Evolutionary conservation across 2,797 vertebrate genomes (phyloP), one percentile per base, ranked within the genome.

Genomic region (Kryptolebias ocellatus): DNA sequence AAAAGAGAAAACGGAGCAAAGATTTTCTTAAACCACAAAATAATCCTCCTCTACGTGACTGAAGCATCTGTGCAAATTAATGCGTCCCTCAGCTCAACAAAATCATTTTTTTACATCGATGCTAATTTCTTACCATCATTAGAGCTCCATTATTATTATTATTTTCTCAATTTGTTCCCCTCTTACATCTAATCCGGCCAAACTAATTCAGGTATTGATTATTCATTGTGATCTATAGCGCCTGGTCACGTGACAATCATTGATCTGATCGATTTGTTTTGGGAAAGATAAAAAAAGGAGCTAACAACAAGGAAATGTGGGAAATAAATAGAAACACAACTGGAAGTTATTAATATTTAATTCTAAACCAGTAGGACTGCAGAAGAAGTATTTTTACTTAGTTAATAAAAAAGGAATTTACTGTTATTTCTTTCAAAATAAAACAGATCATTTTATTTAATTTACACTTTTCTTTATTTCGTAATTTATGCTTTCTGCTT

Each of bases 121-220:
- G 64, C 8, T 72, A 0, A 63, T 80, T 80, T 56, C 52, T 20
- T 4, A 15, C 6, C 28, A 62, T 64, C 39, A 71, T 66, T 31
- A 31, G 7, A 31, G 4, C 31, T 1, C 31, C 76, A 60, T 56
- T 16, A 52, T 55, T 3, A 65, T 67, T 17, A 39, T 59, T 58
- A 37, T 60, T 60, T 31, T 52, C 1, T 69, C 54, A 24, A 8
- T 61, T 46, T 46, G 11, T 4, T 49, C n/a, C 16, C 7, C 8
- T 18, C 39, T 56, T 44, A 72, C 34, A 14, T 74, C 15, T 62
- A 70, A 71, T 83, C 74, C 15, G 64, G 29, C 49, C 39, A 67
- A 65, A 81, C 87, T 73, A 80, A 90, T 89, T 82, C 64, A 67
- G 4, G 10, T 82, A 90, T 91, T 20, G 89, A 90, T 90, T 87